Conservation (phyloP, 2,888 invertebrate species). For the Drosophila prolongata region DNA sequence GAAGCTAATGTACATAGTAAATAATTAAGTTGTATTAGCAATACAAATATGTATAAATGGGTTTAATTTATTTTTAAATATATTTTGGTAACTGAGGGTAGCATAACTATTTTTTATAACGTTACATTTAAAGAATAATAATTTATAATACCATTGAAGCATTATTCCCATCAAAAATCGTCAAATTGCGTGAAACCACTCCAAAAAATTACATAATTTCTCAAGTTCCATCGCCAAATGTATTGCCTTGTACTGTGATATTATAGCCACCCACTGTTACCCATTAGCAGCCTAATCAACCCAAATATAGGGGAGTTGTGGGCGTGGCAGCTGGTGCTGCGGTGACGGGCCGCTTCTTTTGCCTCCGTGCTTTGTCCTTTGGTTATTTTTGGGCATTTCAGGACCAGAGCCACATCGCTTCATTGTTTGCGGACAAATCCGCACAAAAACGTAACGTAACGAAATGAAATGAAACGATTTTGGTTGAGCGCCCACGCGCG, state of each 20-base stretch:
- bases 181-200: too few species aligned
- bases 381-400: constrained; percentile 39
- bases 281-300: constrained; percentile 21
- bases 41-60: too few species aligned
- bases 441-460: constrained; percentile 18
- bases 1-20: too few species aligned
- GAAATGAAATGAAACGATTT: constrained; percentile 27
- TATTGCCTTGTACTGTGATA: neutral
- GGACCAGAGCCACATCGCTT: constrained; percentile 8
- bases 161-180: too few species aligned
- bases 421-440: constrained; percentile 38
- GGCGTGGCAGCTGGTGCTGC: constrained; percentile 23
- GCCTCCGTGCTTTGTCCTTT: constrained; percentile 17
- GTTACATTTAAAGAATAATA: too few species aligned
- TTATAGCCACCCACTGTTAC: neutral
- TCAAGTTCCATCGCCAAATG: neutral
- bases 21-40: too few species aligned
- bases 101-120: too few species aligned
- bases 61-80: too few species aligned
- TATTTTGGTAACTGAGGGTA: too few species aligned
- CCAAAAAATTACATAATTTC: neutral
- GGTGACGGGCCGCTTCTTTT: constrained; percentile 6
- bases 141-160: neutral
- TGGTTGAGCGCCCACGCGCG: constrained; percentile 26
- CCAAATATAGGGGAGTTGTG: constrained; percentile 7